phyloP scores from a whole-genome alignment of 2,113 vertebrate genomes.

The Dasyprocta punctata region DNA sequence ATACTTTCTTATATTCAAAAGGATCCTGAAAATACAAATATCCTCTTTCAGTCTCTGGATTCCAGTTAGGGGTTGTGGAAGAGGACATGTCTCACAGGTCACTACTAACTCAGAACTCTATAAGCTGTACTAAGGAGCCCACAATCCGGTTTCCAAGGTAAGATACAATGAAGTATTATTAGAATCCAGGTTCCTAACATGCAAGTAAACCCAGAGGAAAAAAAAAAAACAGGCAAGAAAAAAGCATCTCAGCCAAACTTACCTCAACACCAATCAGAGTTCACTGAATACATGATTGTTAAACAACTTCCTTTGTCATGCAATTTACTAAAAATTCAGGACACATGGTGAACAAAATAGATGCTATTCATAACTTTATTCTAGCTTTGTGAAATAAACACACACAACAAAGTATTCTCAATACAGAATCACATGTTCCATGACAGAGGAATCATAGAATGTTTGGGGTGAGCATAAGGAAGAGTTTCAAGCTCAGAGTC shows the following conservation, averaged over 20 bases:
- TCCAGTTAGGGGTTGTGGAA: not conserved
- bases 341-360: not conserved
- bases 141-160: not conserved
- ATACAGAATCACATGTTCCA: not conserved
- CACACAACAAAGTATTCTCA: not conserved
- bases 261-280: not conserved
- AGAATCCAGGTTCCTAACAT: not conserved
- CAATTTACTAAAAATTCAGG: not conserved
- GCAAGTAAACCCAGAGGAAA: not conserved
- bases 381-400: not conserved
- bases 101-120: not conserved
- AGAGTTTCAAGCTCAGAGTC: not conserved
- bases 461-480: not conserved
- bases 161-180: not conserved
- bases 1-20: not conserved
- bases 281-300: not conserved
- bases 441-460: not conserved
- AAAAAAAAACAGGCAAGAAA: not conserved
- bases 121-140: not conserved
- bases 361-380: not conserved
- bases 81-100: not conserved
- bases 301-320: not conserved
- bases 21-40: not conserved
- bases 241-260: not conserved
- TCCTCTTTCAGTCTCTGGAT: not conserved